Evolutionary conservation across 2,797 vertebrate genomes (phyloP).

Genomic region (Euthynnus affinis): DNA sequence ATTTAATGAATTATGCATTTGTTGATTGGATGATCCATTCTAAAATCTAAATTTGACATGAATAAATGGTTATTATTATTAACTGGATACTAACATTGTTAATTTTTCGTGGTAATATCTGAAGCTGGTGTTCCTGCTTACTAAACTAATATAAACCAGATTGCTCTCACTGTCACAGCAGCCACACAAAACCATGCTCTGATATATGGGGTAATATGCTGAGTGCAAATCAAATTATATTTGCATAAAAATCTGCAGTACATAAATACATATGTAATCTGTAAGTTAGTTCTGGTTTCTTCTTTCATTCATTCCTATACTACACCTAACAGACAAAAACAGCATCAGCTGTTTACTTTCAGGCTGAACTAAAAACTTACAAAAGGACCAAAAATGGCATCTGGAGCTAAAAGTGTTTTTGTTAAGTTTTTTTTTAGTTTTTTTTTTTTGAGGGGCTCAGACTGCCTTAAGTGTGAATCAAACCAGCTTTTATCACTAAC

Average conservation of each 20-base stretch:
- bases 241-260: not conserved
- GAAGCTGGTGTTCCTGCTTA: slow-evolving; percentile 3
- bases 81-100: slow-evolving; percentile 16
- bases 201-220: slow-evolving; percentile 1
- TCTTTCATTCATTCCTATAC: not conserved
- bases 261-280: not conserved
- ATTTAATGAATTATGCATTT: slow-evolving; percentile 13
- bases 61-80: not conserved
- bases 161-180: slow-evolving; percentile 21
- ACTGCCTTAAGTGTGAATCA: not conserved
- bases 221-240: slow-evolving; percentile 1
- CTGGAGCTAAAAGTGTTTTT: not conserved
- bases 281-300: not conserved
- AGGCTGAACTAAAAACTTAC: not conserved
- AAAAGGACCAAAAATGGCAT: not conserved
- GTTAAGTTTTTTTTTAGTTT: not conserved
- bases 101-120: slow-evolving; percentile 3
- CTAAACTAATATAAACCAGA: slow-evolving; percentile 7
- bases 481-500: not conserved
- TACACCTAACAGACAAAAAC: not conserved
- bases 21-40: not conserved
- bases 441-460: not conserved
- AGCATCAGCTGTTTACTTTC: not conserved
- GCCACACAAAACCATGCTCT: slow-evolving; percentile 55
- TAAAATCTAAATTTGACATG: slow-evolving; percentile 11